Evolutionary conservation across 2,113 vertebrate species (phyloP).

Genomic region (Sialia sialis): DNA sequence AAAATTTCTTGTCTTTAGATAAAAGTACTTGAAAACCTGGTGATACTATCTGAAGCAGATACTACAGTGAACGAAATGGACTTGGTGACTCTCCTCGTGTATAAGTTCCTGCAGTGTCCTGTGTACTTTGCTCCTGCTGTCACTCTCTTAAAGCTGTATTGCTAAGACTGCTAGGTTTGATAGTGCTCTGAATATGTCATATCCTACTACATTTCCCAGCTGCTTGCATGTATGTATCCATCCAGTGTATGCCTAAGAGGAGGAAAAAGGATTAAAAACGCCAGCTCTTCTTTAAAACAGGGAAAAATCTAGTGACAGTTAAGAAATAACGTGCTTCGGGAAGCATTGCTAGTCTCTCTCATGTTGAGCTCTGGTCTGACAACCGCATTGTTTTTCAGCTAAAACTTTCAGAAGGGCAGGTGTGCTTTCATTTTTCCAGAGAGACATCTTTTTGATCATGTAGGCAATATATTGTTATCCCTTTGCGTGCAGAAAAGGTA

Average conservation of each 20-base stretch:
- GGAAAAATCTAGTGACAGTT: background rate
- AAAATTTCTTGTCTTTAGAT: background rate
- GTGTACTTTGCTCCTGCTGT: background rate
- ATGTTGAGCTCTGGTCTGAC: background rate
- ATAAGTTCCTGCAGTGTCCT: background rate
- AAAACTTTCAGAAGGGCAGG: background rate
- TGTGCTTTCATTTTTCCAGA: background rate
- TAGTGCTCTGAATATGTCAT: background rate
- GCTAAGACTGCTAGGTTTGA: background rate
- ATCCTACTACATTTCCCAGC: background rate
- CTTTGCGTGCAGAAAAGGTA: background rate
- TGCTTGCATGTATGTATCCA: rapidly evolving
- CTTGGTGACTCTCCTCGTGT: background rate
- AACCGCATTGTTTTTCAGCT: rapidly evolving
- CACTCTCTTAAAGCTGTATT: background rate
- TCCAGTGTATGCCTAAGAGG: background rate
- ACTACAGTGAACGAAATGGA: background rate
- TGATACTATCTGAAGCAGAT: background rate
- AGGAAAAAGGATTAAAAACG: background rate
- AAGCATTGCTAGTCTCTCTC: background rate
- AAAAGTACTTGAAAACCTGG: background rate
- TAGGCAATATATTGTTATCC: background rate
- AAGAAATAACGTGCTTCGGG: background rate
- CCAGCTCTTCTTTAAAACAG: background rate
- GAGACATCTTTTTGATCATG: background rate